Percentiles rank a stretch among this genome's conserved stretches.
Conservation (phyloP, 2,888 invertebrate genomes). For the Melieria crassipennis region DNA sequence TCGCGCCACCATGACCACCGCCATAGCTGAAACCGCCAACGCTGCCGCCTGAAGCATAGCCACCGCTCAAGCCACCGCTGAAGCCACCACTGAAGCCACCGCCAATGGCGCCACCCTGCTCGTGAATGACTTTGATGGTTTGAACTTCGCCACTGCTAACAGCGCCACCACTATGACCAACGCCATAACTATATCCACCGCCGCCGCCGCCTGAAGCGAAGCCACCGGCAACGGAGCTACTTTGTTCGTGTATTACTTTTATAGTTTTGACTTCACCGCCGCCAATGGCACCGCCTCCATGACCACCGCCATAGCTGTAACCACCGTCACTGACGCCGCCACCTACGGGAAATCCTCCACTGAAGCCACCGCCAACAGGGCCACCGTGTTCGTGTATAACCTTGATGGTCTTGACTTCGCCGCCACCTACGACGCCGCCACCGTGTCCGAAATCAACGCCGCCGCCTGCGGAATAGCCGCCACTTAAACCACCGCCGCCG, state of each 20-base stretch:
- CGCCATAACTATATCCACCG: conserved; percentile 10
- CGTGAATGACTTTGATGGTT: conserved; percentile 39
- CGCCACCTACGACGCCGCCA: conserved; percentile 28
- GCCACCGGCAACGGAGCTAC: conserved; percentile 27
- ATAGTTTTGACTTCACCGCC: conserved; percentile 31
- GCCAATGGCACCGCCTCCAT: conserved; percentile 21
- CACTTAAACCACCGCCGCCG: background rate
- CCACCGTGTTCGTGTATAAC: conserved; percentile 45
- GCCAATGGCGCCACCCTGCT: conserved; percentile 33
- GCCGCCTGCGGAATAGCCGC: conserved; percentile 7
- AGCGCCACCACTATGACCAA: conserved; percentile 19
- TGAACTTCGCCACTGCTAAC: conserved; percentile 29
- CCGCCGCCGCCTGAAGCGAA: conserved; percentile 20
- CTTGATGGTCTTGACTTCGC: conserved; percentile 45
- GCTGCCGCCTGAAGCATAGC: conserved; percentile 10
- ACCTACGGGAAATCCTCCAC: background rate
- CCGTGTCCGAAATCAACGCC: conserved; percentile 20
- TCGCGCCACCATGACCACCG: conserved; percentile 18
- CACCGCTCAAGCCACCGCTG: conserved; percentile 22
- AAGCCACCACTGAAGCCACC: conserved; percentile 21
- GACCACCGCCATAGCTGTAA: conserved; percentile 26
- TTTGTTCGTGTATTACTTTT: conserved; percentile 46
- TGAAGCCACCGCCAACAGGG: conserved; percentile 3
- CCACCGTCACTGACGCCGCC: conserved; percentile 27
- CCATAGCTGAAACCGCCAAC: conserved; percentile 11